Evolutionary conservation across 2,888 invertebrate species (phyloP).

Genomic region (Caenorhabditis doughertyi): DNA sequence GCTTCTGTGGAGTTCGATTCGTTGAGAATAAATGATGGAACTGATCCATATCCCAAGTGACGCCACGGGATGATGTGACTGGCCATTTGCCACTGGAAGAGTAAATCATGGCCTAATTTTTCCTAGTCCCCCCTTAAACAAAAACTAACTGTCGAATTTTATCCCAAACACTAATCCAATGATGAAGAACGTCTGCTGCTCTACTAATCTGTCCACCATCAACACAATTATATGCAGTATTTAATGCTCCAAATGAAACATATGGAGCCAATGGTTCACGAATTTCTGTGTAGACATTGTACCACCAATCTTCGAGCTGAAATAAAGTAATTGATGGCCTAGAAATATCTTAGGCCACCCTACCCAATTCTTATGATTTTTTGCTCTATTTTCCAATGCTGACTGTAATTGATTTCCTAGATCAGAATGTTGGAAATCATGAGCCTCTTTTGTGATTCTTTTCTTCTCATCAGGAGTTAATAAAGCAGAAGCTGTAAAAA

Average conservation of each 20-base stretch:
- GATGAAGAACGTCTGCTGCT: conserved; percentile 69
- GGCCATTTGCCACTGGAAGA: conserved; percentile 70
- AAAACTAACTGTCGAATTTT: conserved; percentile 64
- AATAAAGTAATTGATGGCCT: no score
- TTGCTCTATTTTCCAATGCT: conserved; percentile 67
- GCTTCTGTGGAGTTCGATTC: conserved; percentile 79
- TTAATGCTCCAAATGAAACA: conserved; percentile 65
- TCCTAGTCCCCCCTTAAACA: neutral
- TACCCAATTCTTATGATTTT: conserved; percentile 73
- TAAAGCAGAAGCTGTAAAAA: conserved; percentile 64
- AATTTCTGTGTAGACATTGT: conserved; percentile 74
- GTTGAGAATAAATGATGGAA: conserved; percentile 85
- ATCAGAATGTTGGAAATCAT: conserved; percentile 67
- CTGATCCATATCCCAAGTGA: conserved; percentile 84
- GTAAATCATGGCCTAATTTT: neutral
- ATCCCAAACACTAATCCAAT: conserved; percentile 69
- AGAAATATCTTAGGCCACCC: conserved; percentile 1
- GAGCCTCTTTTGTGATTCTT: conserved; percentile 57
- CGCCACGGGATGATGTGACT: conserved; percentile 70
- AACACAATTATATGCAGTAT: conserved; percentile 55
- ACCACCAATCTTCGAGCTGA: conserved; percentile 78
- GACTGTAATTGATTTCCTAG: conserved; percentile 65
- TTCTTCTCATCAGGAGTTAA: conserved; percentile 57
- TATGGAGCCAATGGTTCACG: conserved; percentile 71
- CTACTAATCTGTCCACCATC: conserved; percentile 66